A percentile compares a stretch with the other conserved stretches of the same genome.
These are phyloP conservation scores for Heterotis niloticus DNA, from an alignment of 2,113 vertebrate species.

Conservation along the genomic window DNA sequence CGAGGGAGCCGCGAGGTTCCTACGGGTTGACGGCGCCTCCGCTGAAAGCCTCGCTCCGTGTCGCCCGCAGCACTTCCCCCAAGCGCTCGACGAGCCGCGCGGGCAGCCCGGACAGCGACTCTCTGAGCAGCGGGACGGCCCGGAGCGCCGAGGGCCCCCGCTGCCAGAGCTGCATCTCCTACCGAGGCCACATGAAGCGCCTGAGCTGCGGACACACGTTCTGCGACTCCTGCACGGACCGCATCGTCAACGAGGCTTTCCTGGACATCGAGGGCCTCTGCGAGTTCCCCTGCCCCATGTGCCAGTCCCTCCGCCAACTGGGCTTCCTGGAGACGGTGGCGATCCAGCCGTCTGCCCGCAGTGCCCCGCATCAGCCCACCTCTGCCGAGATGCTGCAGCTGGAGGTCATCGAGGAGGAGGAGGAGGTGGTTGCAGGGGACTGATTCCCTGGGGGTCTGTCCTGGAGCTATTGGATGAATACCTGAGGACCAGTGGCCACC, in stretches of 20 bases:
- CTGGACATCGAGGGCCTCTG: conserved; percentile 69
- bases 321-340: conserved; percentile 38
- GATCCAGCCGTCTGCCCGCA: neutral
- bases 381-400: neutral
- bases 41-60: no score
- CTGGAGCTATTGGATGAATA: neutral
- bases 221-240: conserved; percentile 64
- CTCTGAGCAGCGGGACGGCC: conserved; percentile 59
- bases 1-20: neutral
- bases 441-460: no score
- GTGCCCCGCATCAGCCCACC: neutral
- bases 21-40: no score
- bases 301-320: conserved; percentile 62
- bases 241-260: conserved; percentile 70
- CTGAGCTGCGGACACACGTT: conserved; percentile 68
- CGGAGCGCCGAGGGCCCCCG: conserved; percentile 60
- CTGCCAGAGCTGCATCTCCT: conserved; percentile 69
- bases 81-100: conserved; percentile 42
- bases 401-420: neutral
- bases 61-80: conserved; percentile 51
- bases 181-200: conserved; percentile 57
- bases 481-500: no score
- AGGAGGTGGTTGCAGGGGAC: neutral
- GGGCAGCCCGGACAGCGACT: conserved; percentile 62
- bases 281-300: conserved; percentile 68